These are phyloP conservation scores for Teleogryllus oceanicus DNA, from an alignment of 2,888 invertebrate genomes.

Conservation along the genomic window DNA sequence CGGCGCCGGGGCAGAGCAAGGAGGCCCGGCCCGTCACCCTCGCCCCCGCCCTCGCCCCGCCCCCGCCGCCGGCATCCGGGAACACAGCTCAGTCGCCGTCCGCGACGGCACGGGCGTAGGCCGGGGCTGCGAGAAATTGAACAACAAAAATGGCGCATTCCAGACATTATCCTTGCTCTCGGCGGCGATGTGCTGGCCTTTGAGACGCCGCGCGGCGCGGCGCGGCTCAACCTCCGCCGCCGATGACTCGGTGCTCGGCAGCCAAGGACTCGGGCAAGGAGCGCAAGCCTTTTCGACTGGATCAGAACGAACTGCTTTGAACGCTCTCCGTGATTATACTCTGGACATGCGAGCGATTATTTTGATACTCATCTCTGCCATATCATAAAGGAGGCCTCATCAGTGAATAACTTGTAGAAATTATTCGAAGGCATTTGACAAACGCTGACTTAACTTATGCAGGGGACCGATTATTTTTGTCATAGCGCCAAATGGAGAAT, in stretches of 20 bases:
- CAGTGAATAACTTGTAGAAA: too few relatives aligned
- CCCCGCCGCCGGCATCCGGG: not conserved
- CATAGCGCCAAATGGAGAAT: too few relatives aligned
- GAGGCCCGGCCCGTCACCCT: not conserved
- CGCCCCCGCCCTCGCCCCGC: not conserved
- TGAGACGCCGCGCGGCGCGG: not conserved
- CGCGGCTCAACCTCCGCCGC: not conserved
- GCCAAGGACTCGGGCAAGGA: too few relatives aligned
- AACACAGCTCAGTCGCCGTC: not conserved
- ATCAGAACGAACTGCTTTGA: too few relatives aligned
- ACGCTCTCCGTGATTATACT: too few relatives aligned
- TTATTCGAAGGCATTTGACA: too few relatives aligned
- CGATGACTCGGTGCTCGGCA: not conserved
- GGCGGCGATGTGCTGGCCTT: not conserved
- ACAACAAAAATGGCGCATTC: not conserved
- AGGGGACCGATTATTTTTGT: too few relatives aligned
- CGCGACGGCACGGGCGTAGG: constrained; percentile 6
- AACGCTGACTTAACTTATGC: too few relatives aligned
- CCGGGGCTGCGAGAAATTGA: not conserved
- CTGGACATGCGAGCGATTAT: too few relatives aligned
- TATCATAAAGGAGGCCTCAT: fast-evolving
- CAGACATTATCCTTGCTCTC: not conserved
- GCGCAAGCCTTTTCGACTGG: too few relatives aligned
- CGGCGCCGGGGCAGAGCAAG: not conserved
- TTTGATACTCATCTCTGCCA: too few relatives aligned